Base-by-base conservation (phyloP, 2,113 vertebrate genomes). In the Neodontobutis hainanensis region DNA sequence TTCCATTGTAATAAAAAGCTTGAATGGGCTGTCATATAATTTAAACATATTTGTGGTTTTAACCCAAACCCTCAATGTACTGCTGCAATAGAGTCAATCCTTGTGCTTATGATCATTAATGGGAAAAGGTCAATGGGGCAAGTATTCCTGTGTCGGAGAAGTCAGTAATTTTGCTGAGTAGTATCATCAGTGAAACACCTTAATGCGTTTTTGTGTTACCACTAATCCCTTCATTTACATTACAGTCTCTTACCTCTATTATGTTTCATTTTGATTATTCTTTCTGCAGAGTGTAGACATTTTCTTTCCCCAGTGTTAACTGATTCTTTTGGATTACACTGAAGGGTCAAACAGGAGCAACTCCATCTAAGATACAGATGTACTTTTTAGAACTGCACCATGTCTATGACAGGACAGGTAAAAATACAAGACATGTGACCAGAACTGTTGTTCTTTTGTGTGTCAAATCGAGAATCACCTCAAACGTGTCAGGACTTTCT, bases 171-270 rank as follows among this genome's bases (percentile, higher is more conserved):
- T 59, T 78, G 78, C 79, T 78, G 79, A 84, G 62, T 65, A 65
- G 71, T 62, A 86, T 84, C 74, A 88, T 78, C 73, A 79, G 73
- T 57, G 65, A 84, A 81, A 81, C 83, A 87, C 68, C 75, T 80
- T 85, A 89, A 90, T 85, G 81, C 61, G 66, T 85, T 78, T 89
- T 80, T 51, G 82, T 79, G 80, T 75, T 78, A 82, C 70, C 60
- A 78, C 84, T 87, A 86, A 90, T 91, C 79, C 83, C 61, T 72
- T 85, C 69, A 83, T 88, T 83, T 82, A 83, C 80, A 82, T 85
- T 78, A 77, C 53, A 70, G 61, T 47, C 69, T 72, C 45, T 63
- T 67, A 76, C 48, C 59, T 82, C 77, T 68, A 68, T 85, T 83
- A 76, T 68, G 59, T 75, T 82, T 82, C 78, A 72, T 70, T 81